These are phyloP conservation scores for Bombycilla garrulus DNA, from an alignment of 2,113 vertebrate species.

Conservation along the genomic window DNA sequence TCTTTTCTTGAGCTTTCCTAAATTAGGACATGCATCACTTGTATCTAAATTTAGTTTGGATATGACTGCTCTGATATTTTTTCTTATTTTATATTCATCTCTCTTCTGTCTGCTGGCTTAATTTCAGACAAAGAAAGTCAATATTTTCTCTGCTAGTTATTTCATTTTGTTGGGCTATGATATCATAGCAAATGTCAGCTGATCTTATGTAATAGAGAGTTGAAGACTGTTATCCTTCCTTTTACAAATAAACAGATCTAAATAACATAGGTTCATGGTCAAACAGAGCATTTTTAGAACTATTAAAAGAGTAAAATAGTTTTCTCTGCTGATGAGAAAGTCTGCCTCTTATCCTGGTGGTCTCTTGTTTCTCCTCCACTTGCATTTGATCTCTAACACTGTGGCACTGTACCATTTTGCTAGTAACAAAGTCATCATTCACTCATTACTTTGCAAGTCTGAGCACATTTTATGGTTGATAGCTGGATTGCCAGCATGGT, in stretches of 20 bases:
- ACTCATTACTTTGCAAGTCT: background rate
- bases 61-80: constrained; percentile 1
- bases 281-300: constrained; percentile 28
- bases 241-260: constrained; percentile 43
- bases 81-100: constrained; percentile 39
- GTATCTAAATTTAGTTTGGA: constrained; percentile 27
- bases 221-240: constrained; percentile 38
- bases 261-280: background rate
- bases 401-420: background rate
- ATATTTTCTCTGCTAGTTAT: constrained; percentile 52
- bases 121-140: constrained; percentile 48
- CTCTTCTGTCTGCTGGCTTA: constrained; percentile 51
- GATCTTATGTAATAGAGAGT: constrained; percentile 7
- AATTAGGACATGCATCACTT: background rate
- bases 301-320: constrained; percentile 5
- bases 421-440: constrained; percentile 1
- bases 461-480: background rate
- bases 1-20: background rate
- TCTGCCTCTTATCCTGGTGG: background rate
- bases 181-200: constrained; percentile 53
- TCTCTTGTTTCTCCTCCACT: background rate
- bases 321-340: background rate
- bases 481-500: background rate
- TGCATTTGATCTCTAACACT: background rate
- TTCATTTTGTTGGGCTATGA: constrained; percentile 43